phyloP scores from a whole-genome alignment of 1,140 invertebrate genomes.

The Anoplophora glabripennis region DNA sequence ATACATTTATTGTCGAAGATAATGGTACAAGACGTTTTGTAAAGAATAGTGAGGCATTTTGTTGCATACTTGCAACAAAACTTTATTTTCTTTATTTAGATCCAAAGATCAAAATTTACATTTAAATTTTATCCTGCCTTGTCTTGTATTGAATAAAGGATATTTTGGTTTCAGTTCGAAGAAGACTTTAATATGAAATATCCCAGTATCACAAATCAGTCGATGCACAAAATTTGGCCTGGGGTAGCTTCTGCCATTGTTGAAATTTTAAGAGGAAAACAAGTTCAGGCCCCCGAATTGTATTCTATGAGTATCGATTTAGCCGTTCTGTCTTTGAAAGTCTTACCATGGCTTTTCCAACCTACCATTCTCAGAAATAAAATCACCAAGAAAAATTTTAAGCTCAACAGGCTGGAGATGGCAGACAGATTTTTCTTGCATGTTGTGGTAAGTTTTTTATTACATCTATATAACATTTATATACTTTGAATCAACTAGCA shows the following conservation, averaged over 20 bases:
- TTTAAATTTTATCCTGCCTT: background rate
- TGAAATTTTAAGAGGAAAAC: background rate
- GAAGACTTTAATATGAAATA: slow-evolving; percentile 3
- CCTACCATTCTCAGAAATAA: background rate
- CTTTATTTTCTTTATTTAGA: background rate
- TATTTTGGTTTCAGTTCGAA: background rate
- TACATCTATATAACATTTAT: too few species aligned
- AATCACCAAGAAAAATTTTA: background rate
- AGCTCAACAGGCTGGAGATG: background rate
- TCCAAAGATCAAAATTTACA: background rate
- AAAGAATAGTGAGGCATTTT: too few species aligned
- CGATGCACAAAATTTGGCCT: background rate
- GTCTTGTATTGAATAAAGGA: background rate
- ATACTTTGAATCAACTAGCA: too few species aligned
- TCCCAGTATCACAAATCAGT: background rate
- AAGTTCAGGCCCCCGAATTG: background rate
- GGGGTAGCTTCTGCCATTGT: background rate
- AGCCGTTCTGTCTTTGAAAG: background rate
- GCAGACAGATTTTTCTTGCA: slow-evolving; percentile 4
- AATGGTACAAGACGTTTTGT: too few species aligned
- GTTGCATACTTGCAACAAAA: too few species aligned
- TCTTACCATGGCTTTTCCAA: background rate
- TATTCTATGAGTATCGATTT: background rate
- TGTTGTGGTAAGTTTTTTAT: background rate
- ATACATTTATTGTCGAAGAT: too few species aligned